Base-by-base conservation (phyloP, 37 sponge, comb jelly and placozoan genomes). In the Ephydatia muelleri region DNA sequence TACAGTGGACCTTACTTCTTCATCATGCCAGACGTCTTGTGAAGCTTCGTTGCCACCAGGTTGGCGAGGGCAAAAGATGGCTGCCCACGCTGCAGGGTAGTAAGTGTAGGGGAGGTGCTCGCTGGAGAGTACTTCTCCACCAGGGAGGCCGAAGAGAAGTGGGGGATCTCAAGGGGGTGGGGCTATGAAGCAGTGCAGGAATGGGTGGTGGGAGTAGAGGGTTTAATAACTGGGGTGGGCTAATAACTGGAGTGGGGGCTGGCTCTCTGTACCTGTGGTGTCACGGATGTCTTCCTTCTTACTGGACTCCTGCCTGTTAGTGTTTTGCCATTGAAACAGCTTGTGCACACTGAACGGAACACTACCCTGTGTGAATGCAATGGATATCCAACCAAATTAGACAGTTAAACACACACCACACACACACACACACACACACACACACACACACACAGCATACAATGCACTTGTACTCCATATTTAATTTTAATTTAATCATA, bases 11-110 rank as follows among this genome's bases (percentile, higher is more conserved):
- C n/a, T 57, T 11, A 57, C 93, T 82, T 83, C 65, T 87, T 93
- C 4, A 70, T 47, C 27, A 76, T 81, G 75, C 93, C 90, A 31
- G 83, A 82, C 28, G 65, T 76, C 12, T 74, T 87, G 13, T 82
- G 43, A 68, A 82, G 79, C 43, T 93, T 89, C 31, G 91, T 65
- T 36, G 92, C 93, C 0, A 94, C 87, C 75, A 97, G 92, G 83
- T 92, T 94, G 68, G 93, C 93, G 39, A 87, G 94, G 0, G 97
- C 97, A 87, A 97, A 97, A 27, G 97, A 94, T n/a, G 97, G 97
- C 37, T 89, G 92, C 2, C 97, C 92, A 30, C 87, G 67, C 33
- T 47, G 75, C 73, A 97, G 91, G 91, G 86, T 83, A 97, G 81
- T 94, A 89, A 49, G 79, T 31, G 77, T 90, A 97, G 71, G 80